A percentile compares a stretch with the other conserved stretches of the same genome.
These are phyloP conservation scores for Beroe ovata DNA, from an alignment of 37 sponge, comb jelly and placozoan genomes.

Conservation along the genomic window DNA sequence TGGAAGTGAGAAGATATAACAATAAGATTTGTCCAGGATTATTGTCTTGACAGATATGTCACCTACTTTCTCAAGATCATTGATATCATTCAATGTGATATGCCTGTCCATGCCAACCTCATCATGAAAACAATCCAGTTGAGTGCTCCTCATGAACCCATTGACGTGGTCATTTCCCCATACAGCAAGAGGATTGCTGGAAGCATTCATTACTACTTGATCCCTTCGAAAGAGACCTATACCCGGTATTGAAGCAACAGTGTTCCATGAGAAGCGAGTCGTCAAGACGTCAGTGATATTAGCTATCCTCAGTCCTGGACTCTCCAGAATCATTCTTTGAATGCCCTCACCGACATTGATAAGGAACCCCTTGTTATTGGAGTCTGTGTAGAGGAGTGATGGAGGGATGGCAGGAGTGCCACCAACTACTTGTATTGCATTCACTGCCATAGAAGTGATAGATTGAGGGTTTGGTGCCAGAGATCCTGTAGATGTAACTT, in stretches of 20 bases:
- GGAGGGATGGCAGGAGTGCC: slow-evolving; percentile 61
- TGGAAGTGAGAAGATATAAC: slow-evolving; percentile 14
- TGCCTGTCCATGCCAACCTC: slow-evolving; percentile 28
- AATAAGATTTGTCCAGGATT: background rate
- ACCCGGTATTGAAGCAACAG: slow-evolving; percentile 56
- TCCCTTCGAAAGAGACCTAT: slow-evolving; percentile 40
- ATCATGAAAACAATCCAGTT: slow-evolving; percentile 64
- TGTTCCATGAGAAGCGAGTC: background rate
- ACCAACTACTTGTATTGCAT: slow-evolving; percentile 31
- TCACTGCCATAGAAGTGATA: slow-evolving; percentile 11
- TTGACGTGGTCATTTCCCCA: slow-evolving; percentile 51
- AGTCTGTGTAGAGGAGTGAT: slow-evolving; percentile 53
- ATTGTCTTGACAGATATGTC: background rate
- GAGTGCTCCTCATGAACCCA: slow-evolving; percentile 37
- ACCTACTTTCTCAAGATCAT: slow-evolving; percentile 8
- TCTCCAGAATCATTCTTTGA: slow-evolving; percentile 65
- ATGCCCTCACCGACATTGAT: slow-evolving; percentile 60
- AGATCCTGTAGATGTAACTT: background rate
- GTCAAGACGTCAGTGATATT: slow-evolving; percentile 50
- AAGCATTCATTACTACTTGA: background rate
- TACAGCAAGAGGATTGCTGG: slow-evolving; percentile 5
- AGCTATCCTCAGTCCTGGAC: slow-evolving; percentile 45
- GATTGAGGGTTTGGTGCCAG: background rate
- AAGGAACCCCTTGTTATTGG: slow-evolving; percentile 63
- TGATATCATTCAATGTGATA: background rate